These are phyloP conservation scores for Cosmorhoe ocellata DNA, from an alignment of 2,888 invertebrate genomes.

Conservation along the genomic window DNA sequence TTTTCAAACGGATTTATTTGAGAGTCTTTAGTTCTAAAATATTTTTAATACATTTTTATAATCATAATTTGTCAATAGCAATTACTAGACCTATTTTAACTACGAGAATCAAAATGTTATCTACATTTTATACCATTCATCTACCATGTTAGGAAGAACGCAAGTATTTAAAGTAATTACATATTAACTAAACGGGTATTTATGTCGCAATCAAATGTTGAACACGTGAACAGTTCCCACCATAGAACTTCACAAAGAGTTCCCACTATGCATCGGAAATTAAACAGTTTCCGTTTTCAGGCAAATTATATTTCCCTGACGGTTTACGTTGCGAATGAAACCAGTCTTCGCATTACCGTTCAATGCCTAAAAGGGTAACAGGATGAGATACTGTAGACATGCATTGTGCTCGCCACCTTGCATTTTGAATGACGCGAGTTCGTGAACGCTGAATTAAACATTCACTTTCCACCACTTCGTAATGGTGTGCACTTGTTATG, in stretches of 20 bases:
- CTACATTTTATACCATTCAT: too few relatives aligned
- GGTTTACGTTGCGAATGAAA: conserved; percentile 53
- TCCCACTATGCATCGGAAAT: conserved; percentile 80
- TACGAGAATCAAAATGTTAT: too few relatives aligned
- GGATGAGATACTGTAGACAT: conserved; percentile 54
- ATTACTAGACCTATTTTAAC: too few relatives aligned
- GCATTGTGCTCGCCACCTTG: conserved; percentile 43
- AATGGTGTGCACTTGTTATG: conserved; percentile 36
- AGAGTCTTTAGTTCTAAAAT: too few relatives aligned
- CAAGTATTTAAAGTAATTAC: background rate
- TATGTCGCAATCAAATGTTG: conserved; percentile 78
- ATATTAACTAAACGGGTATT: conserved; percentile 45
- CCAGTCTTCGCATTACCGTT: conserved; percentile 49
- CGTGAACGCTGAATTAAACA: conserved; percentile 52
- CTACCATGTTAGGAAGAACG: background rate
- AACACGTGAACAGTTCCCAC: conserved; percentile 77
- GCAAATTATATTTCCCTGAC: conserved; percentile 70
- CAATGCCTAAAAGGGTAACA: conserved; percentile 48
- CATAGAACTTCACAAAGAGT: conserved; percentile 78
- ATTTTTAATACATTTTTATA: too few relatives aligned
- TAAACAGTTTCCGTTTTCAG: conserved; percentile 79
- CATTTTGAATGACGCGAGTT: conserved; percentile 62
- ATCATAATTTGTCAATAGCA: too few relatives aligned
- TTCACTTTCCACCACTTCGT: conserved; percentile 38
- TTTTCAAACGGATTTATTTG: too few relatives aligned